A percentile compares a stretch with the other conserved stretches of the same genome.
Conservation (phyloP, 2,888 invertebrate species). For the Brenthis ino region DNA sequence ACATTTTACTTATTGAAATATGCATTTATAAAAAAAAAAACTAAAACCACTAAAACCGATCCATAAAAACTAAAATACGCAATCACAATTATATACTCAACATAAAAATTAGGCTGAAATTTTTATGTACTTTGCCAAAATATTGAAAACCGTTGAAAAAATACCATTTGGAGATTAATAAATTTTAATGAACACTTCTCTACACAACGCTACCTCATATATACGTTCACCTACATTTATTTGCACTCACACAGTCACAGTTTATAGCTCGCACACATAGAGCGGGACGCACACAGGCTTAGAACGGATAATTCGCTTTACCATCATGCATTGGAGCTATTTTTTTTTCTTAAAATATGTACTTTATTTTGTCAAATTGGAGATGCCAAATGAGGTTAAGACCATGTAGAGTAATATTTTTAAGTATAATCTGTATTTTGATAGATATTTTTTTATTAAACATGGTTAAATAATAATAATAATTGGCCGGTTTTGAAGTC, state of each 20-base stretch:
- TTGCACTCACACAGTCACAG: conserved; percentile 69
- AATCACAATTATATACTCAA: too few species aligned
- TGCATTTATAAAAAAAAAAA: too few species aligned
- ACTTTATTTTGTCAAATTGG: conserved; percentile 15
- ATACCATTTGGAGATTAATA: conserved; percentile 26
- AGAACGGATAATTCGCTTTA: conserved; percentile 64
- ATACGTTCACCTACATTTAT: conserved; percentile 80
- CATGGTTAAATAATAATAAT: too few species aligned
- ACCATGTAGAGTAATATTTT: not conserved
- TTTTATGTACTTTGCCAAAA: not conserved
- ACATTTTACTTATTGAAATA: too few species aligned
- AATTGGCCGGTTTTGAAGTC: too few species aligned
- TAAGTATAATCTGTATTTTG: not conserved
- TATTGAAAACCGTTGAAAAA: not conserved
- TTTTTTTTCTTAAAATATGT: conserved; percentile 28
- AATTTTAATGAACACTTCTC: conserved; percentile 39
- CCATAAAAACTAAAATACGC: too few species aligned
- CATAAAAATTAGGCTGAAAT: not conserved
- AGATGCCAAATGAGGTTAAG: conserved; percentile 8
- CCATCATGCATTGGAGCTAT: conserved; percentile 37
- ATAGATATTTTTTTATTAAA: too few species aligned
- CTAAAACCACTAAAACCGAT: too few species aligned
- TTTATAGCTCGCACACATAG: conserved; percentile 65
- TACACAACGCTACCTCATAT: conserved; percentile 57
- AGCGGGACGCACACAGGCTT: conserved; percentile 46